These are phyloP conservation scores for Linepithema humile DNA, from an alignment of 1,140 invertebrate species.

Conservation along the genomic window DNA sequence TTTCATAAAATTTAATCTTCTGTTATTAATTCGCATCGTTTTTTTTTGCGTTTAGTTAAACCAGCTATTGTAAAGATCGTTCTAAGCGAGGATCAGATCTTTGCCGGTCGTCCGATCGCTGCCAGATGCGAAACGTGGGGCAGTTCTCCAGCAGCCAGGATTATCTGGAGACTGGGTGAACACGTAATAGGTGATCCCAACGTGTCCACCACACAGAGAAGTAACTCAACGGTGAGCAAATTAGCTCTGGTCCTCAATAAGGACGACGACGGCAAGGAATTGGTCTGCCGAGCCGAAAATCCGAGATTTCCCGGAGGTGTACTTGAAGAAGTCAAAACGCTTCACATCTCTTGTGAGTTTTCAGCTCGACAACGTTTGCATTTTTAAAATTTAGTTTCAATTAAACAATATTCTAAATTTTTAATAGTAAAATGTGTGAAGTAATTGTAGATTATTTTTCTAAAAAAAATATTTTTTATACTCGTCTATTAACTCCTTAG, in stretches of 20 bases:
- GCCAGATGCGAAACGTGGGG: constrained; percentile 89
- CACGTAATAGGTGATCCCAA: constrained; percentile 86
- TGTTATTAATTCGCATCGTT: background rate
- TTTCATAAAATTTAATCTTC: background rate
- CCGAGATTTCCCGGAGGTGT: constrained; percentile 92
- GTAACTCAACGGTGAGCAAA: constrained; percentile 90
- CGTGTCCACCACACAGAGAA: constrained; percentile 84
- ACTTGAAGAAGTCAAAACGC: constrained; percentile 90
- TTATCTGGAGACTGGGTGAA: constrained; percentile 89
- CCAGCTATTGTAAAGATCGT: constrained; percentile 89
- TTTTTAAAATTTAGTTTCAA: background rate
- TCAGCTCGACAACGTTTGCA: background rate
- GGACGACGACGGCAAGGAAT: constrained; percentile 92
- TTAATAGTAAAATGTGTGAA: background rate
- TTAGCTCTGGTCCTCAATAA: constrained; percentile 89
- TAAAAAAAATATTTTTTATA: too few relatives aligned
- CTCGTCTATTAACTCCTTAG: too few relatives aligned
- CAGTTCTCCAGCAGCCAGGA: constrained; percentile 89
- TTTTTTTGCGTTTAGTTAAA: constrained; percentile 86
- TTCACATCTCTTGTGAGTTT: constrained; percentile 94
- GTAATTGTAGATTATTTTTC: too few relatives aligned
- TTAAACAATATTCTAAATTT: background rate
- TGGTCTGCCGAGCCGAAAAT: constrained; percentile 95
- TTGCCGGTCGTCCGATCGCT: constrained; percentile 86
- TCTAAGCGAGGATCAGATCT: constrained; percentile 86